Evolutionary conservation across 2,113 vertebrate genomes (phyloP), one percentile per base, ranked within the genome.

Genomic region (Alosa alosa): DNA sequence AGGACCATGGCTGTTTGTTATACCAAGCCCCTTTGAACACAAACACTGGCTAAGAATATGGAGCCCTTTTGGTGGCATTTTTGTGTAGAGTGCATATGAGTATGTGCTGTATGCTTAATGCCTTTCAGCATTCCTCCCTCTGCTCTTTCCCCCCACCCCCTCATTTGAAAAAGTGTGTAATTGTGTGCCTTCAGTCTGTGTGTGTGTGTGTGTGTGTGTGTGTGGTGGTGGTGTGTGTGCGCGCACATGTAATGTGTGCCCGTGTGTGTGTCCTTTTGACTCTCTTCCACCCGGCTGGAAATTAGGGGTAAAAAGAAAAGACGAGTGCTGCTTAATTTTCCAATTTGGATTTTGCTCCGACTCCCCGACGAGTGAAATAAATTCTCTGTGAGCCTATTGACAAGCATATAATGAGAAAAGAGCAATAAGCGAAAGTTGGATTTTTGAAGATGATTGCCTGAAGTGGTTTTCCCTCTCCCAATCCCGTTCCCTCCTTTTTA

Each of bases 391-490:
- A 87, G 84, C 45, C 84, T 87, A 84, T 88, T 91, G 89, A 91
- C 85, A 81, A 89, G 41, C 78, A 60, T 90, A 83, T 89, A 90
- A 93, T 90, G 89, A 88, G 87, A 90, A 89, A 90, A 88, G 84
- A 88, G 88, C 82, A 83, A 82, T 86, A 88, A 88, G 82, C 50
- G 84, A 87, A 84, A 72, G 50, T 52, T 84, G 89, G 87, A 89
- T 87, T 88, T 91, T 86, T 78, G 44, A 68, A 36, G 85, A 49
- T 82, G 86, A 90, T 89, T 89, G 86, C 88, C 88, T 91, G 75
- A 88, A 88, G 90, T 89, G 81, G 52, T 49, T 49, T 44, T 83
- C 64, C 78, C 45, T 84, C 88, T 86, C 31, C 47, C 15, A 81
- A 41, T 82, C 6, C 47, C 7, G 13, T 60, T 46, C 45, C 64